Conservation (phyloP, 2,113 vertebrate genomes). For the Aix galericulata region DNA sequence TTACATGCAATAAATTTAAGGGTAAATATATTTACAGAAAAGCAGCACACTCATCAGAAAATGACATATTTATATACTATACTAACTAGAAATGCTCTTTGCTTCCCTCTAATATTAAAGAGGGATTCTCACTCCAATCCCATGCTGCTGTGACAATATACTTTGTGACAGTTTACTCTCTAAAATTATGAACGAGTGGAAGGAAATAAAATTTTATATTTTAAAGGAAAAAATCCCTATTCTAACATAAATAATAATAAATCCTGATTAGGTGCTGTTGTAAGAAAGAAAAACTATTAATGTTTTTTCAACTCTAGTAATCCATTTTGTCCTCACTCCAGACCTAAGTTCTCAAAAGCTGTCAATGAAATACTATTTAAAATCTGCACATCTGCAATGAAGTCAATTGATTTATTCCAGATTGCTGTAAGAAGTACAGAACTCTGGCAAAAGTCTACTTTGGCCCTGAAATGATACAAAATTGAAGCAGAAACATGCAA, state of each 20-base stretch:
- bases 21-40: background rate
- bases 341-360: background rate
- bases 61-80: background rate
- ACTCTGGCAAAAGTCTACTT: background rate
- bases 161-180: background rate
- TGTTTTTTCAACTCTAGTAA: background rate
- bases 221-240: background rate
- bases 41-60: background rate
- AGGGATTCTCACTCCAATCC: background rate
- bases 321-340: background rate
- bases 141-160: background rate
- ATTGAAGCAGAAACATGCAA: background rate
- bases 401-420: background rate
- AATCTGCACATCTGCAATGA: background rate
- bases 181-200: background rate
- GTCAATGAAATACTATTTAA: background rate
- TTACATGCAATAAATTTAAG: background rate
- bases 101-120: background rate
- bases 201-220: background rate
- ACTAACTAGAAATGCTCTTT: background rate
- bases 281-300: background rate
- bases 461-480: background rate
- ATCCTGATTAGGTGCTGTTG: background rate
- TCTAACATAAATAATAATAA: background rate
- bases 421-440: background rate